A percentile compares a stretch with the other conserved stretches of the same genome.
These are phyloP conservation scores for Uloborus diversus DNA, from an alignment of 1,140 invertebrate genomes.

Conservation along the genomic window DNA sequence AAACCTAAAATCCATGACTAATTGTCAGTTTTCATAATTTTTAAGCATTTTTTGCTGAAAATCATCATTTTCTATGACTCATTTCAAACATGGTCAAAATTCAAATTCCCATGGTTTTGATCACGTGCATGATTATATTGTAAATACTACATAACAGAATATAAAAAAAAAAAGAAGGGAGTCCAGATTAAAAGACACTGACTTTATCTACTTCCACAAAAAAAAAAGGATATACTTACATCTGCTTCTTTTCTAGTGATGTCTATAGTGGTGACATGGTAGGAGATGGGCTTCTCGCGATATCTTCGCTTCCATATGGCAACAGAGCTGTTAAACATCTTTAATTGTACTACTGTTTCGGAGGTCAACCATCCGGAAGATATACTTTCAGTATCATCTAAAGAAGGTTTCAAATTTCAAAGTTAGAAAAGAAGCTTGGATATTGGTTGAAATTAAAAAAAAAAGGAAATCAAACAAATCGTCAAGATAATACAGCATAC, in stretches of 20 bases:
- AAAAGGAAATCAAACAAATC: not conserved
- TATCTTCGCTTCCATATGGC: conserved; percentile 81
- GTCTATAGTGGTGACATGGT: conserved; percentile 67
- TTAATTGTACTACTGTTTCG: conserved; percentile 86
- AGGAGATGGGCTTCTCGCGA: conserved; percentile 54
- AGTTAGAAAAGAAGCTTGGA: not conserved
- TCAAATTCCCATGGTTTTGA: not conserved
- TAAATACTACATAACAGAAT: not conserved
- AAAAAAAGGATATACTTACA: not conserved
- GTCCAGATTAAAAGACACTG: not conserved
- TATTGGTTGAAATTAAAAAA: no score
- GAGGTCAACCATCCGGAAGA: conserved; percentile 87
- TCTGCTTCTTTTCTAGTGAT: conserved; percentile 68
- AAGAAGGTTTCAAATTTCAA: conserved; percentile 55
- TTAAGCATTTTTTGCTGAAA: not conserved
- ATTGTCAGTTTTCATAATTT: not conserved
- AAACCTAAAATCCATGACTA: not conserved
- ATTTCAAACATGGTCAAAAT: not conserved
- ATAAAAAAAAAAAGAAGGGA: not conserved
- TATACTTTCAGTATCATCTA: conserved; percentile 72
- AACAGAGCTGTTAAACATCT: conserved; percentile 84
- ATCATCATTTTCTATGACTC: not conserved
- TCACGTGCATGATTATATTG: not conserved
- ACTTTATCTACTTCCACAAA: not conserved
- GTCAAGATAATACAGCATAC: conserved; percentile 20